Base-by-base conservation (phyloP, 2,113 vertebrate genomes). In the Esox niger region DNA sequence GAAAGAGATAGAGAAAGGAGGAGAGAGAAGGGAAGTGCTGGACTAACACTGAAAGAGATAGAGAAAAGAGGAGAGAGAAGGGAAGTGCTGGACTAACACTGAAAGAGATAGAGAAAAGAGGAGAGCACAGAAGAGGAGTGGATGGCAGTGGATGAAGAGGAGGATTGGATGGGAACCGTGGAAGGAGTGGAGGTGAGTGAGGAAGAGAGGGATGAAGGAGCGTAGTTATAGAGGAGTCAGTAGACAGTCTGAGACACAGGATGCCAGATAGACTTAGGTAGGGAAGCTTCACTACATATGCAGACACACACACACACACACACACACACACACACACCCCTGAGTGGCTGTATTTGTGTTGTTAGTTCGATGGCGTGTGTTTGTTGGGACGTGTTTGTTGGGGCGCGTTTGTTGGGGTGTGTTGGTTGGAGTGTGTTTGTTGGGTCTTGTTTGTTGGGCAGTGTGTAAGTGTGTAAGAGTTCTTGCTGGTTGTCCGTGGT, bases 1-100 rank as follows among this genome's bases (percentile, higher is more conserved):
- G n/a, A 66, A 8, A 46, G 54, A 56, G n/a, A n/a, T n/a, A n/a
- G n/a, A n/a, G n/a, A n/a, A n/a, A n/a, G n/a, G n/a, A n/a, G n/a
- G n/a, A n/a, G n/a, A n/a, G n/a, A n/a, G n/a, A n/a, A n/a, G n/a
- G n/a, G n/a, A n/a, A n/a, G n/a, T n/a, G n/a, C n/a, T n/a, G n/a
- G n/a, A n/a, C n/a, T n/a, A n/a, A n/a, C 43, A 47, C n/a, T n/a
- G n/a, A 66, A 8, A 46, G 54, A 56, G 23, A 26, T 23, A 25
- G 21, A 56, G 73, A 43, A 26, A 60, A n/a, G 59, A 23, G 59
- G 69, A 2, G n/a, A 15, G 7, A 75, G 49, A 70, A 1, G n/a
- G 2, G 0, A 49, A 52, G 47, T 7, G n/a, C 55, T 26, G 58
- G 78, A 69, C 75, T 66, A 27, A 66, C 43, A 47, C 54, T 64